Conservation (phyloP, 2,888 invertebrate genomes). For the Drosophila limbata region DNA sequence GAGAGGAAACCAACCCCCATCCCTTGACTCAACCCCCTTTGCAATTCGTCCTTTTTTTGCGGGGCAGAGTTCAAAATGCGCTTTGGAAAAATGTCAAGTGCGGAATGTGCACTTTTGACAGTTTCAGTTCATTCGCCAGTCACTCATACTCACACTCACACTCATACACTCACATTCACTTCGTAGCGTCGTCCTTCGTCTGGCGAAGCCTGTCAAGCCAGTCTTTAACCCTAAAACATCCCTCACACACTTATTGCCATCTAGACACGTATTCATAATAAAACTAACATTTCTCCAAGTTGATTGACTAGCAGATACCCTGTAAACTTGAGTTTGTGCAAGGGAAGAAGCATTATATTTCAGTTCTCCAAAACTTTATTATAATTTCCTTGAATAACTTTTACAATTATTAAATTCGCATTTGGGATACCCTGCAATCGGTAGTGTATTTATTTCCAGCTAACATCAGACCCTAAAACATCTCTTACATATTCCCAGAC, state of each 20-base stretch:
- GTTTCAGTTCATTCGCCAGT: slow-evolving; percentile 78
- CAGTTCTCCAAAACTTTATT: not conserved
- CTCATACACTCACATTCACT: slow-evolving; percentile 1
- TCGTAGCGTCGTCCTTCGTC: slow-evolving; percentile 15
- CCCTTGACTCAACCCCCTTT: not conserved
- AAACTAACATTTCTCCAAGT: slow-evolving; percentile 32
- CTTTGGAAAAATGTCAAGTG: slow-evolving; percentile 80
- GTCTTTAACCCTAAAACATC: slow-evolving; percentile 60
- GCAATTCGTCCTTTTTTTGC: not conserved
- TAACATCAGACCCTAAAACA: slow-evolving; percentile 46
- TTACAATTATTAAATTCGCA: not conserved
- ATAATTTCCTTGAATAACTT: not conserved
- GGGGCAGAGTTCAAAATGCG: slow-evolving; percentile 68
- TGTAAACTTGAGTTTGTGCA: not conserved
- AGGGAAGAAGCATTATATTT: not conserved
- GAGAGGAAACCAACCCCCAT: slow-evolving; percentile 1
- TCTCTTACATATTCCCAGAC: slow-evolving; percentile 52
- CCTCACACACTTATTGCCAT: slow-evolving; percentile 51
- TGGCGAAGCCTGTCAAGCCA: slow-evolving; percentile 36
- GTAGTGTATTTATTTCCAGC: not conserved
- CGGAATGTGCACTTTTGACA: slow-evolving; percentile 83
- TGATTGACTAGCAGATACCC: not conserved
- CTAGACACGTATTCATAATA: slow-evolving; percentile 67
- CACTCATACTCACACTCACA: not conserved
- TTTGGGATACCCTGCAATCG: not conserved